These are phyloP conservation scores for Seriola rivoliana DNA, from an alignment of 2,113 vertebrate species.

Conservation along the genomic window DNA sequence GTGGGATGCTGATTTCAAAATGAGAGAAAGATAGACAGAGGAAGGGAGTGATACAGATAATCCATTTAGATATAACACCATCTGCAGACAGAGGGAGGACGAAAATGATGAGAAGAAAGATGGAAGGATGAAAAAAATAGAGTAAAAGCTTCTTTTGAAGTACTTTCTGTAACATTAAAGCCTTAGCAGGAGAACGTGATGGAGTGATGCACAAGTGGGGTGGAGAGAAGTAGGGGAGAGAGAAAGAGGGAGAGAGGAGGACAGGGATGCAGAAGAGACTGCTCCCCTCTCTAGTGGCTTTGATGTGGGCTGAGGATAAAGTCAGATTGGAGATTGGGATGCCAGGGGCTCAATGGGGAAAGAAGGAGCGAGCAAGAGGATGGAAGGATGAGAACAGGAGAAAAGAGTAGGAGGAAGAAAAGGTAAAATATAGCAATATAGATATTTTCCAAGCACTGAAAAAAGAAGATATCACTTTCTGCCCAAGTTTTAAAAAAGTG, in stretches of 20 bases:
- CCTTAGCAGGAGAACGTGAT: conserved; percentile 60
- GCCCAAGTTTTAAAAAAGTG: conserved; percentile 2
- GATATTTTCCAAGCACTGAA: conserved; percentile 39
- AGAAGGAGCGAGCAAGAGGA: conserved; percentile 58
- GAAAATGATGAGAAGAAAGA: conserved; percentile 54
- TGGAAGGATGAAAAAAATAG: conserved; percentile 41
- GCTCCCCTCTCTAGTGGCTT: conserved; percentile 65
- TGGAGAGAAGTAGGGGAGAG: conserved; percentile 43
- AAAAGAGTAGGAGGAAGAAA: conserved; percentile 28
- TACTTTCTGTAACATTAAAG: conserved; percentile 75
- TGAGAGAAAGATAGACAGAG: conserved; percentile 56
- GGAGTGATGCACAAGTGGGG: conserved; percentile 43
- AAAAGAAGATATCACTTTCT: conserved; percentile 17
- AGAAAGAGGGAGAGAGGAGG: conserved; percentile 58
- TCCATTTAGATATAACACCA: conserved; percentile 73
- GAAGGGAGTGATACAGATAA: conserved; percentile 66
- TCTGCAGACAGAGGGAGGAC: conserved; percentile 52
- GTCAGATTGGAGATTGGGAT: conserved; percentile 76
- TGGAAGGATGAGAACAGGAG: conserved; percentile 58
- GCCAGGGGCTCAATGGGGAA: conserved; percentile 70
- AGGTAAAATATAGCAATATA: conserved; percentile 28
- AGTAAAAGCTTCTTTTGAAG: conserved; percentile 73
- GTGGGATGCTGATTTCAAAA: conserved; percentile 64
- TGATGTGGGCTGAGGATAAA: conserved; percentile 80
- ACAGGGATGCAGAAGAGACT: conserved; percentile 72